Evolutionary conservation across 2,113 vertebrate genomes (phyloP).

Genomic region (Chiloscyllium plagiosum): DNA sequence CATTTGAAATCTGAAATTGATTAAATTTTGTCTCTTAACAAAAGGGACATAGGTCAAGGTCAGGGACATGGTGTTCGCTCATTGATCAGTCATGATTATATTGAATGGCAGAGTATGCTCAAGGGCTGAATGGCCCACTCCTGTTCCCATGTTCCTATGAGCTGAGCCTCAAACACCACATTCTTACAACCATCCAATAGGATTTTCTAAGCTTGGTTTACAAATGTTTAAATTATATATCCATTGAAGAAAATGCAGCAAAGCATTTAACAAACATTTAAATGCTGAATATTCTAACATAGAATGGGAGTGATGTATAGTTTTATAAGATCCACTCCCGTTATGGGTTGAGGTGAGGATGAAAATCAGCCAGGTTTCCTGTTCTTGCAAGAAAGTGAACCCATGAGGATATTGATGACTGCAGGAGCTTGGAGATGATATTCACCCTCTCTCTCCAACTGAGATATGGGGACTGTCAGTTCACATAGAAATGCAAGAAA

Average conservation of each 20-base stretch:
- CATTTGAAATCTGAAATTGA: too few species aligned
- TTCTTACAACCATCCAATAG: neutral
- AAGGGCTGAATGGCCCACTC: too few species aligned
- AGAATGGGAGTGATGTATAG: neutral
- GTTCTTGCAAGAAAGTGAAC: neutral
- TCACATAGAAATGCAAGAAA: too few species aligned
- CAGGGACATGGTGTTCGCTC: too few species aligned
- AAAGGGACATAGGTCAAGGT: too few species aligned
- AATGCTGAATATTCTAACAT: neutral
- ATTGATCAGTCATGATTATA: too few species aligned
- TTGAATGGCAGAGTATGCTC: too few species aligned
- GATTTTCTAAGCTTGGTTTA: neutral
- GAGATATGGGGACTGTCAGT: neutral
- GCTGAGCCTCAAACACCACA: neutral
- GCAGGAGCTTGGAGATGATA: neutral
- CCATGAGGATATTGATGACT: neutral
- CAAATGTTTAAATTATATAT: neutral
- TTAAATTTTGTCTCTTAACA: too few species aligned
- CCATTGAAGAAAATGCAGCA: neutral
- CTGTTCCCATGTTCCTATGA: neutral
- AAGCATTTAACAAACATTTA: neutral
- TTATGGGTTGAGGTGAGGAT: neutral
- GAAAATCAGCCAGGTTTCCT: neutral
- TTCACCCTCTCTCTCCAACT: neutral
- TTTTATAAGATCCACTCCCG: neutral